These are phyloP conservation scores for Netelia melanura DNA, from an alignment of 2,888 invertebrate species.

Conservation along the genomic window DNA sequence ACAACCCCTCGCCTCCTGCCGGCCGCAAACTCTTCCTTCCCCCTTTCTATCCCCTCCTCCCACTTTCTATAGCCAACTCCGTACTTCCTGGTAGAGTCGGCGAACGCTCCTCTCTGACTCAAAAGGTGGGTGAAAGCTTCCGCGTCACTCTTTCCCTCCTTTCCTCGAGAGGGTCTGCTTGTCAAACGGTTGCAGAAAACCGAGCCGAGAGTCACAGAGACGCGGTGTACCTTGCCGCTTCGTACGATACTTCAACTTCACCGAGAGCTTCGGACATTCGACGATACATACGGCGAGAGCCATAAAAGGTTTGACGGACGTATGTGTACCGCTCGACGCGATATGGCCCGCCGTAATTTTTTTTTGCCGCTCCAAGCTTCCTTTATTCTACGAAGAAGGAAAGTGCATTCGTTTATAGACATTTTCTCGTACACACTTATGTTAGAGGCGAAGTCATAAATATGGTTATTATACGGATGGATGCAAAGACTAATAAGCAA, in stretches of 20 bases:
- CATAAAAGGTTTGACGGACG: constrained; percentile 5
- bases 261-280: not conserved
- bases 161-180: constrained; percentile 33
- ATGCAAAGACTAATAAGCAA: not conserved
- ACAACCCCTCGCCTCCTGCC: not conserved
- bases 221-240: constrained; percentile 38
- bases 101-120: constrained; percentile 24
- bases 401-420: not conserved
- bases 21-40: constrained; percentile 9
- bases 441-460: not conserved
- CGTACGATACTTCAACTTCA: constrained; percentile 26
- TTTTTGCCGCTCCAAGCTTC: not conserved
- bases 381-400: not conserved
- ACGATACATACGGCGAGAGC: not conserved
- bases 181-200: constrained; percentile 21
- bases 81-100: constrained; percentile 12
- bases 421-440: not conserved
- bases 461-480: not conserved
- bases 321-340: not conserved
- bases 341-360: not conserved
- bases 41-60: constrained; percentile 27
- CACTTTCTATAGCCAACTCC: constrained; percentile 22
- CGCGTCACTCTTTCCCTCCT: constrained; percentile 36
- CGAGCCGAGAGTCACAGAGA: constrained; percentile 21
- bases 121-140: constrained; percentile 55